Evolutionary conservation across 2,113 vertebrate species (phyloP).

Genomic region (Rhinolophus sinicus): DNA sequence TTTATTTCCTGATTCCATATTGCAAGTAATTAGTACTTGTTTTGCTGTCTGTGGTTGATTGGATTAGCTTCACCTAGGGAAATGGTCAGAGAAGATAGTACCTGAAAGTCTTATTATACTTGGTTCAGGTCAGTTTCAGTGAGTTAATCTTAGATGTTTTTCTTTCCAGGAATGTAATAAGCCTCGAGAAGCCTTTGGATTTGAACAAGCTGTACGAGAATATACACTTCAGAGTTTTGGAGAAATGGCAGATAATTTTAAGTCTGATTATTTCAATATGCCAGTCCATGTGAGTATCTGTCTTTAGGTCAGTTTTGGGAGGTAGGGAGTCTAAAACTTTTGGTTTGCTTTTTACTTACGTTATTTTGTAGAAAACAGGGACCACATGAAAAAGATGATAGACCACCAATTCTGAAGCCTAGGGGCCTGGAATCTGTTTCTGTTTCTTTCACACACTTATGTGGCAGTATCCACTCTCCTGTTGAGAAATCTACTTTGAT

Average conservation of each 20-base stretch:
- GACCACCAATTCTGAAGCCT: background rate
- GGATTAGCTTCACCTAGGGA: conserved; percentile 33
- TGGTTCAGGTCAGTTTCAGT: conserved; percentile 33
- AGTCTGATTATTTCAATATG: conserved; percentile 99
- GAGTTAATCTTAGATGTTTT: conserved; percentile 9
- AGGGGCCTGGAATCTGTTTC: background rate
- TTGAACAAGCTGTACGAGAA: conserved; percentile 97
- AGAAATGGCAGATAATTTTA: conserved; percentile 99
- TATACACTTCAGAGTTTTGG: conserved; percentile 98
- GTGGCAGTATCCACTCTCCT: background rate
- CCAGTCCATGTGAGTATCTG: conserved; percentile 95
- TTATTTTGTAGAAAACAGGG: background rate
- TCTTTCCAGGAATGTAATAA: conserved; percentile 95
- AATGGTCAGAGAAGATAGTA: conserved; percentile 16
- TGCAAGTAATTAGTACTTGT: conserved; percentile 27
- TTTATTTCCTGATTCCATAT: background rate
- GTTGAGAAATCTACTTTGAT: background rate
- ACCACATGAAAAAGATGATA: background rate
- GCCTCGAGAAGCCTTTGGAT: conserved; percentile 97
- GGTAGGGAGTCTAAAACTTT: conserved; percentile 6
- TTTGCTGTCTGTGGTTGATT: conserved; percentile 48
- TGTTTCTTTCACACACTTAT: background rate
- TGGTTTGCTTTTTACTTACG: conserved; percentile 34
- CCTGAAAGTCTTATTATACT: background rate
- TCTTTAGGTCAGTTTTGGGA: conserved; percentile 2